Base-by-base conservation (phyloP, 2,113 vertebrate genomes). In the Rhynchopsitta pachyrhyncha region DNA sequence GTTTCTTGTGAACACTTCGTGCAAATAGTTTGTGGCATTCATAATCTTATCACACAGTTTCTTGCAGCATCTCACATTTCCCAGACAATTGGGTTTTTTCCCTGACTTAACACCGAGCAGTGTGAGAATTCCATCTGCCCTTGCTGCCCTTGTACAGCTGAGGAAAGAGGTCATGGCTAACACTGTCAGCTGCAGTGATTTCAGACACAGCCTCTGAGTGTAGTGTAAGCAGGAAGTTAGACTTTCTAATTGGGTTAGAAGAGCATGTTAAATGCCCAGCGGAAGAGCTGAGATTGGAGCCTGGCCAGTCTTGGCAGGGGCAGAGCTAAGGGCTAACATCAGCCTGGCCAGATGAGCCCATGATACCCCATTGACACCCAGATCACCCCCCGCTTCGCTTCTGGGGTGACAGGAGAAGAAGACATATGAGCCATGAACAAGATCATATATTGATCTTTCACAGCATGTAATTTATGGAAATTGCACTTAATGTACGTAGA, bases 401-500 rank as follows among this genome's bases (percentile, higher is more conserved):
- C 42, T 42, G 31, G 67, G 77, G 23, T 80, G 57, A 62, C 67
- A 69, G 71, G 55, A 80, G 84, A 69, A 77, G 67, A 17, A 0
- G 27, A 64, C 39, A 22, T 22, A 15, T 12, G 35, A 86, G 75
- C 49, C 47, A 66, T 23, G 46, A 42, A 42, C 47, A 49, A 49
- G 44, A n/a, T 78, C 17, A 0, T 42, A 25, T 31, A 69, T 64
- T 29, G 37, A 75, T 60, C 88, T 82, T 75, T 75, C 92, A n/a
- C 41, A 71, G 90, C n/a, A 47, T 44, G 62, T 63, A 74, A 89
- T 94, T 92, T 91, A 93, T 90, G 94, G 33, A 82, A 92, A 96
- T 88, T 35, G 64, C 63, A 60, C 66, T 93, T 93, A 96, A 90
- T 95, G 46, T 77, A 89, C 87, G 82, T 86, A 95, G 85, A 90